Conservation (phyloP, 37 sponge, comb jelly and placozoan species). For the Axinella damicornis region DNA sequence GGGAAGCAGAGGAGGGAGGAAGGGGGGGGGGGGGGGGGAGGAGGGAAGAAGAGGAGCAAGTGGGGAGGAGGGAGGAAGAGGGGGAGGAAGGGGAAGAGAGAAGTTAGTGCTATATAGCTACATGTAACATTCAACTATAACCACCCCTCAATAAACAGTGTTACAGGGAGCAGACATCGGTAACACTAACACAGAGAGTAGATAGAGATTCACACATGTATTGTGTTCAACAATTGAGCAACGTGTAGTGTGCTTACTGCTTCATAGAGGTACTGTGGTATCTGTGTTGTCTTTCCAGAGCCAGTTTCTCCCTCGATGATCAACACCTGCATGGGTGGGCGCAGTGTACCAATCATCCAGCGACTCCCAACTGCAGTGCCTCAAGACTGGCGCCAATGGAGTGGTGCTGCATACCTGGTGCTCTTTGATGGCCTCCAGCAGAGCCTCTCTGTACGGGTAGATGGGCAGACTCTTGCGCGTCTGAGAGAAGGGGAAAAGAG, state of each 20-base stretch:
- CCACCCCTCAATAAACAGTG: no score
- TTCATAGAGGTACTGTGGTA: slow-evolving; percentile 96
- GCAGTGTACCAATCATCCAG: no score
- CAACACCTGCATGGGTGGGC: slow-evolving; percentile 55
- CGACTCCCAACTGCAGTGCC: no score
- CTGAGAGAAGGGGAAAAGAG: slow-evolving; percentile 18
- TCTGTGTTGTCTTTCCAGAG: slow-evolving; percentile 99
- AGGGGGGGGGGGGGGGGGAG: neutral
- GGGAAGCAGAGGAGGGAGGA: neutral
- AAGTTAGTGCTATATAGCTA: no score
- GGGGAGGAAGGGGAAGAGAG: neutral
- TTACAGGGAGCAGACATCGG: no score
- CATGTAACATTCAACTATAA: no score
- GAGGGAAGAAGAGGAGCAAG: neutral
- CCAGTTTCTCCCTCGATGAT: slow-evolving; percentile 99
- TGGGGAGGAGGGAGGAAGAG: neutral
- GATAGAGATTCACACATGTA: no score
- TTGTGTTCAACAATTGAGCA: no score
- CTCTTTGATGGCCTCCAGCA: slow-evolving; percentile 86
- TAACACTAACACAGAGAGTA: no score
- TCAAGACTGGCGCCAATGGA: no score
- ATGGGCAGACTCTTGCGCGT: slow-evolving; percentile 93
- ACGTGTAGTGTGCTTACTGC: slow-evolving; percentile 49
- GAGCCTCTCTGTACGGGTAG: slow-evolving; percentile 81
- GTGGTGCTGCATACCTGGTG: slow-evolving; percentile 77